Base-by-base conservation (phyloP, 2,888 invertebrate genomes). In the Melinaea menophilus region DNA sequence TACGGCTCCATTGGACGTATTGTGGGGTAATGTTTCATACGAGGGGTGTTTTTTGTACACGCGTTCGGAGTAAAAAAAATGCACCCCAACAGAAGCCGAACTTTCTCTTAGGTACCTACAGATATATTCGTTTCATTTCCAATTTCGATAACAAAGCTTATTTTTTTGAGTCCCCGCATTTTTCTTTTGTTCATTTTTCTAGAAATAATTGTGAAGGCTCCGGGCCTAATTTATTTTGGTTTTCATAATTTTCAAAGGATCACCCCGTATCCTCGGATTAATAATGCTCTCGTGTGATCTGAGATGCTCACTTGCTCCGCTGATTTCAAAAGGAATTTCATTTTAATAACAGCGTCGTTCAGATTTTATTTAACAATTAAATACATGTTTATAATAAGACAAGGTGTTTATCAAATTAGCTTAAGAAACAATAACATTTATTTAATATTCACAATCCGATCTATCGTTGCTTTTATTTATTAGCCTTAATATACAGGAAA, bases 61-160 rank as follows among this genome's bases (percentile, higher is more conserved):
- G 83, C 77, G 77, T 78, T 78, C 70, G 75, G 72, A 80, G 81
- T 79, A 78, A 79, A 83, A 85, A 89, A 88, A 86, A 75, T 82
- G 82, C 85, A 85, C 88, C 88, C 87, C 78, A 73, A 78, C 80
- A 77, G 77, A 75, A 82, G 78, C 78, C 73, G 75, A 78, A 81
- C 78, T 85, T 78, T 85, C 83, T 83, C 82, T 83, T 88, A 86
- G 84, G 81, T 89, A 88, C 82, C 82, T 84, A 82, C 79, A 71
- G 75, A 75, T 77, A 81, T 86, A 82, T 82, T 79, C 82, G 79
- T 84, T 86, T 81, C 83, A 75, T 84, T 88, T 85, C 86, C 88
- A 88, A 90, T 90, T 90, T 85, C 86, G 87, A 90, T 89, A 89
- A 90, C 90, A 90, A 90, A 82, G 88, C 86, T 84, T 82, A 82